A percentile compares a stretch with the other conserved stretches of the same genome.
Conservation (phyloP, 2,113 vertebrate species). For the Leucopternis melanops region DNA sequence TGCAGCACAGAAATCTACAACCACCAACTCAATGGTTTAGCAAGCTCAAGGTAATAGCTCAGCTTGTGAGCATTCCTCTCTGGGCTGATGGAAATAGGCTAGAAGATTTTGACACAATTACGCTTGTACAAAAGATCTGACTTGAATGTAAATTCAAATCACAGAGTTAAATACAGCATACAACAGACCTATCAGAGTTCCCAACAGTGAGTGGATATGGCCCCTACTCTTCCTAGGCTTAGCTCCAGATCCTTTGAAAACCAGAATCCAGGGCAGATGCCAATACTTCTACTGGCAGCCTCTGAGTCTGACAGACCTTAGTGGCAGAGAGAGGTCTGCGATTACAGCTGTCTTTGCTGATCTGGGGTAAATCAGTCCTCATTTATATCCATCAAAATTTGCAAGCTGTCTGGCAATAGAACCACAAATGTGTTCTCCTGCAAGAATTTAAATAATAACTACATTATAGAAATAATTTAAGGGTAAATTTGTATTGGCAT, state of each 20-base stretch:
- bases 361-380: background rate
- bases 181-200: background rate
- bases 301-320: background rate
- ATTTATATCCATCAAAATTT: background rate
- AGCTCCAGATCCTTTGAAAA: background rate
- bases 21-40: background rate
- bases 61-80: background rate
- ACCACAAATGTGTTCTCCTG: background rate
- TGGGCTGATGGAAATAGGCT: background rate
- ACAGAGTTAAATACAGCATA: background rate
- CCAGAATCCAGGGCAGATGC: background rate
- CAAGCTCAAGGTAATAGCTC: background rate
- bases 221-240: background rate
- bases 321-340: background rate
- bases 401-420: background rate
- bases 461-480: background rate
- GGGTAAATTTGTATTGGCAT: background rate
- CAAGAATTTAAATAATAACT: background rate
- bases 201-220: background rate
- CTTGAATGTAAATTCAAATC: background rate
- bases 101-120: background rate
- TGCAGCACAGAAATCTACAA: background rate
- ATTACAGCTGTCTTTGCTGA: background rate
- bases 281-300: background rate
- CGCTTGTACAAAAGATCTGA: background rate